Evolutionary conservation across 2,888 invertebrate genomes (phyloP).

Genomic region (Ptychoptera albimana): DNA sequence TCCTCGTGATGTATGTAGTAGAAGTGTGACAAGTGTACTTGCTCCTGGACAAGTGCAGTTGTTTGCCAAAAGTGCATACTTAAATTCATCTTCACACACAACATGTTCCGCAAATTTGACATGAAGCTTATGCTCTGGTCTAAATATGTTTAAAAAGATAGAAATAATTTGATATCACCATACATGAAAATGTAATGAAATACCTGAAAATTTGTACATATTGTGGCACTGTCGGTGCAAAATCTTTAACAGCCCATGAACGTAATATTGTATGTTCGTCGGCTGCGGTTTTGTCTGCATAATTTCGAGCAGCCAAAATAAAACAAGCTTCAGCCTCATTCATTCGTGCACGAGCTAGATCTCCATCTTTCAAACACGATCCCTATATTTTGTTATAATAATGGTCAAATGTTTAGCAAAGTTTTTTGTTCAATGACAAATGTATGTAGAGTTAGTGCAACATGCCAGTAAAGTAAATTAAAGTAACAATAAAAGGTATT

Average conservation of each 20-base stretch:
- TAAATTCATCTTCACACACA: conserved; percentile 98
- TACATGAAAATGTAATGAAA: too few species aligned
- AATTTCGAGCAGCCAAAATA: conserved; percentile 88
- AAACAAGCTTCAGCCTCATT: conserved; percentile 97
- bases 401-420: too few species aligned
- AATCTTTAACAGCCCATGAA: conserved; percentile 98
- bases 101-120: conserved; percentile 98
- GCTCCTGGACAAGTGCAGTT: conserved; percentile 99
- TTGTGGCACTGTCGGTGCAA: conserved; percentile 89
- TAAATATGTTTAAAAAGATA: too few species aligned
- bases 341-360: conserved; percentile 88
- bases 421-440: too few species aligned
- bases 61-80: conserved; percentile 93
- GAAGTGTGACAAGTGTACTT: conserved; percentile 86
- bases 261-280: conserved; percentile 64
- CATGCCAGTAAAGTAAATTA: too few species aligned
- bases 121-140: conserved; percentile 96
- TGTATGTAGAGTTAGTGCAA: too few species aligned
- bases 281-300: conserved; percentile 91
- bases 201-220: conserved; percentile 87
- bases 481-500: too few species aligned
- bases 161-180: background rate
- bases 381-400: conserved; percentile 41
- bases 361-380: conserved; percentile 90
- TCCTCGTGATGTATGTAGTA: conserved; percentile 92